Conservation (phyloP, 2,797 vertebrate genomes). For the Staurois parvus region DNA sequence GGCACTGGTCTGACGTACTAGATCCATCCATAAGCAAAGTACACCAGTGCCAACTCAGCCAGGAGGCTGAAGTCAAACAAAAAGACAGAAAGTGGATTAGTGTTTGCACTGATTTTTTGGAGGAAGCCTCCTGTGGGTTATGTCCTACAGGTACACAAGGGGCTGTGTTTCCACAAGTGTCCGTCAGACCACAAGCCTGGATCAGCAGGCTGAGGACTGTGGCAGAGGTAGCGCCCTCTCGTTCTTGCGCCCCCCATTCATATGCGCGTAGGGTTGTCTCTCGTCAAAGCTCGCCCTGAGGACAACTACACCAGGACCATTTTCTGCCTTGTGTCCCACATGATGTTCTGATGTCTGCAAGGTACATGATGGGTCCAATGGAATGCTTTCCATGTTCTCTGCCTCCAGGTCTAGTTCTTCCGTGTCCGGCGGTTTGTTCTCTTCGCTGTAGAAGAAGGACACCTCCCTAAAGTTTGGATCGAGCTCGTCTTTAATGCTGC, state of each 20-base stretch:
- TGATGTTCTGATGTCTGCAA: slow-evolving; percentile 88
- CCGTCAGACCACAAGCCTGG: slow-evolving; percentile 63
- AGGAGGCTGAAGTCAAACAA: slow-evolving; percentile 55
- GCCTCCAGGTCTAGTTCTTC: slow-evolving; percentile 96
- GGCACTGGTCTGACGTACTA: slow-evolving; percentile 55
- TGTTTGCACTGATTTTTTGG: slow-evolving; percentile 78
- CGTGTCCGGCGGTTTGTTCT: slow-evolving; percentile 94
- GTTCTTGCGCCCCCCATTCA: slow-evolving; percentile 96
- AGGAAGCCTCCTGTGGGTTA: slow-evolving; percentile 80
- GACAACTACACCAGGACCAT: slow-evolving; percentile 88
- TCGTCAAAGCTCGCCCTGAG: slow-evolving; percentile 92
- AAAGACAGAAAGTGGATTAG: slow-evolving; percentile 79
- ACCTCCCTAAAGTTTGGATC: slow-evolving; percentile 91
- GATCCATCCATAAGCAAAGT: slow-evolving; percentile 34
- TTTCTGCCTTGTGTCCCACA: slow-evolving; percentile 87
- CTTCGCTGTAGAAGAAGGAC: slow-evolving; percentile 98
- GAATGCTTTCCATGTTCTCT: slow-evolving; percentile 97
- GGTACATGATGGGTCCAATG: slow-evolving; percentile 89
- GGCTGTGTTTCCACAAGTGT: slow-evolving; percentile 56
- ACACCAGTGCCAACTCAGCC: slow-evolving; percentile 50
- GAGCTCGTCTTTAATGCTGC: slow-evolving; percentile 93
- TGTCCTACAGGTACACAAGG: slow-evolving; percentile 86
- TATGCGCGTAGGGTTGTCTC: slow-evolving; percentile 95
- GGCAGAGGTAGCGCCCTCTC: slow-evolving; percentile 93
- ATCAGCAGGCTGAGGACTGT: slow-evolving; percentile 99